Evolutionary conservation across 2,113 vertebrate species (phyloP).

Genomic region (Pachycephala philippinensis): DNA sequence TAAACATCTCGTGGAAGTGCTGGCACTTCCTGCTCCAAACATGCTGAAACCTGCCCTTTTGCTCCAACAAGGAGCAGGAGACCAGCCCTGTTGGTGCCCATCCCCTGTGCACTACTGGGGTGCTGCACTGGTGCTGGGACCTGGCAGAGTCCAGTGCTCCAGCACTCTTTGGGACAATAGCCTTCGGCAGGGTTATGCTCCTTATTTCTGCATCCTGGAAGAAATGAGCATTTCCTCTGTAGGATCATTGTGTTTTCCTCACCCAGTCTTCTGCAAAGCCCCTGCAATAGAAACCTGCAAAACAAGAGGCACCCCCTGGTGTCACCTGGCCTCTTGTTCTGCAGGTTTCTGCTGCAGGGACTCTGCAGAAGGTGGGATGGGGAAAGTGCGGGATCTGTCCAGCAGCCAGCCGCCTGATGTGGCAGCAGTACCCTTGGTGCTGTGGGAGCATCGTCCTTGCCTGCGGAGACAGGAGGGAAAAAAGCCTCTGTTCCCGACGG

Average conservation of each 20-base stretch:
- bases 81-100: not conserved
- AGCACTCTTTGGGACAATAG: not conserved
- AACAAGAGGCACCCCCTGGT: not conserved
- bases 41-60: not conserved
- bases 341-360: not conserved
- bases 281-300: not conserved
- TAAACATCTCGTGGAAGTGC: not conserved
- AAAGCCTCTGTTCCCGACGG: not conserved
- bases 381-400: not conserved
- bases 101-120: not conserved
- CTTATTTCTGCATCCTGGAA: not conserved
- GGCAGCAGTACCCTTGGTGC: slow-evolving; percentile 26
- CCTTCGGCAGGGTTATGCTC: not conserved
- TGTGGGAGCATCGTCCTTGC: slow-evolving; percentile 51
- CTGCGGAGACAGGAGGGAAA: slow-evolving; percentile 24
- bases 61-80: not conserved
- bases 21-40: not conserved
- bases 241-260: not conserved
- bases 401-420: not conserved
- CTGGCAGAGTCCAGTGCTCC: rapidly evolving
- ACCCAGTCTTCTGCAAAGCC: not conserved
- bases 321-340: not conserved
- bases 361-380: not conserved
- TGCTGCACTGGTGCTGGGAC: not conserved
- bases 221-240: not conserved